Conservation (phyloP, 2,888 invertebrate species). For the Dorcus parallelipipedus region DNA sequence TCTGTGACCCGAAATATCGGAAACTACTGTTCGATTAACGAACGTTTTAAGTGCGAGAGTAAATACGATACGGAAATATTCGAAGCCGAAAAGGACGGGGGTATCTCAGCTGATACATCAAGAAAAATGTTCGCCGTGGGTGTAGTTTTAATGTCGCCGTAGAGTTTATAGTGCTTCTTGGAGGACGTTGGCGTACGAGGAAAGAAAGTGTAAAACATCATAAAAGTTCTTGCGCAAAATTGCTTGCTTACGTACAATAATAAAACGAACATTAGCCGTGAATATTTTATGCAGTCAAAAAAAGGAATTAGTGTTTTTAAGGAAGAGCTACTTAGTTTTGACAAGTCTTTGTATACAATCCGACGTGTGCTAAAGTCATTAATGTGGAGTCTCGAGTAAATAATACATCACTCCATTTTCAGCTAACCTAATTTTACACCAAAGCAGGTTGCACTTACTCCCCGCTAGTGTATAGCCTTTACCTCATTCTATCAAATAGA, state of each 20-base stretch:
- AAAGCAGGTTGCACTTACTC: constrained; percentile 4
- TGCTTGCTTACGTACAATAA: neutral
- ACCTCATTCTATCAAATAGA: neutral
- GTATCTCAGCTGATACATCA: constrained; percentile 41
- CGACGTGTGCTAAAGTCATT: neutral
- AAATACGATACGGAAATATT: constrained; percentile 33
- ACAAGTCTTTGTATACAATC: neutral
- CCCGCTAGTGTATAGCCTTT: constrained; percentile 3
- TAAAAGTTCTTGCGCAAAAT: constrained; percentile 9
- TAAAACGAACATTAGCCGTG: no score
- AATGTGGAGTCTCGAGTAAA: constrained; percentile 6
- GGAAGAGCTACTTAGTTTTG: neutral
- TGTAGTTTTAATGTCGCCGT: constrained; percentile 34
- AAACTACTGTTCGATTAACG: neutral
- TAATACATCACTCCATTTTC: constrained; percentile 13
- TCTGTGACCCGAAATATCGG: neutral
- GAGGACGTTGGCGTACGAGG: constrained; percentile 24
- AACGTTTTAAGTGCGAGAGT: constrained; percentile 1
- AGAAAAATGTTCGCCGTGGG: constrained; percentile 40
- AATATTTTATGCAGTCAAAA: no score
- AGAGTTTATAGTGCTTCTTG: constrained; percentile 24
- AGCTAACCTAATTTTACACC: constrained; percentile 16
- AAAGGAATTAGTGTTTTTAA: neutral
- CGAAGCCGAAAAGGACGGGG: constrained; percentile 28
- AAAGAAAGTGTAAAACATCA: constrained; percentile 24